Percentiles rank a stretch among this genome's conserved stretches.
Evolutionary conservation across 1,140 invertebrate genomes (phyloP).

Genomic region (Eriocheir sinensis): DNA sequence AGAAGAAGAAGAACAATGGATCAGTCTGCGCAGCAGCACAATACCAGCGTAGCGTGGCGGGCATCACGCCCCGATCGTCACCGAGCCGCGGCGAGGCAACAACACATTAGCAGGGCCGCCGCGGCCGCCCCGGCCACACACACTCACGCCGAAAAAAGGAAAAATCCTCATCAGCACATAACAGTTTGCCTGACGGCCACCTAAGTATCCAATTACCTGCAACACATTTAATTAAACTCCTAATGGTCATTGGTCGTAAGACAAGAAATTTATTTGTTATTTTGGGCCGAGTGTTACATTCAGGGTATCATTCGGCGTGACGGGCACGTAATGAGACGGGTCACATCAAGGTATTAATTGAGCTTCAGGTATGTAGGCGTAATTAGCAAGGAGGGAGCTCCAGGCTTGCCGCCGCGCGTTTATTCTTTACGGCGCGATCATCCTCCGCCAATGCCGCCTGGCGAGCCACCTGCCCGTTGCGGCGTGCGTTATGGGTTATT

Average conservation of each 20-base stretch:
- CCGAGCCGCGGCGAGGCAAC: not conserved
- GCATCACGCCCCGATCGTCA: not conserved
- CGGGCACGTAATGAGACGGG: constrained; percentile 10
- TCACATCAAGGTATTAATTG: constrained; percentile 25
- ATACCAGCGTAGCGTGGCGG: not conserved
- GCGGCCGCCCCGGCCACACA: not conserved
- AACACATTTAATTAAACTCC: constrained; percentile 51
- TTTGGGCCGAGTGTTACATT: not conserved
- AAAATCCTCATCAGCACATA: constrained; percentile 25
- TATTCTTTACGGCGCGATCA: constrained; percentile 15
- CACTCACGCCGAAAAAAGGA: not conserved
- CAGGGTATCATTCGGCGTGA: constrained; percentile 12
- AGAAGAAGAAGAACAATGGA: not conserved
- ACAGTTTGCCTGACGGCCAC: constrained; percentile 12
- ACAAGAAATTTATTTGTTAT: not conserved
- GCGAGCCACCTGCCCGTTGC: not conserved
- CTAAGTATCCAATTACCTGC: constrained; percentile 29
- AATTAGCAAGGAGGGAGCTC: constrained; percentile 22
- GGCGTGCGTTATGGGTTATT: constrained; percentile 2
- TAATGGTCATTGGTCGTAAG: constrained; percentile 23
- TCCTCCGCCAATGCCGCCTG: not conserved
- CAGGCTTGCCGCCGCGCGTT: not conserved
- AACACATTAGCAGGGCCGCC: not conserved
- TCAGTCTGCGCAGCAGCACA: not conserved
- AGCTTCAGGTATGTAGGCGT: constrained; percentile 23